Percentiles rank a stretch among this genome's conserved stretches.
These are phyloP conservation scores for Patella depressa DNA, from an alignment of 2,888 invertebrate species.

Conservation along the genomic window DNA sequence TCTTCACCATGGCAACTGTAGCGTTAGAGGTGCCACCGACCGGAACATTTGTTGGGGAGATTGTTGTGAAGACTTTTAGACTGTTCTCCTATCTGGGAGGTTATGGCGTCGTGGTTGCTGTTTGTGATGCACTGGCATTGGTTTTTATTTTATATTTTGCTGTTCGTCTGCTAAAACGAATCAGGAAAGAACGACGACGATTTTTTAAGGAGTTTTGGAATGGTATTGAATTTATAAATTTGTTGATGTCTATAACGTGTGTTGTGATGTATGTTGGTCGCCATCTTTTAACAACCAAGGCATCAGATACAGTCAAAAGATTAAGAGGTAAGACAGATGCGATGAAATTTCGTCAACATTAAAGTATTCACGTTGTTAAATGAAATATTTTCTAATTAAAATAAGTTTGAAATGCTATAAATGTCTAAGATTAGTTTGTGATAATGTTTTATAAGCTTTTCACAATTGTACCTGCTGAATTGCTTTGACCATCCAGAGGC, in stretches of 20 bases:
- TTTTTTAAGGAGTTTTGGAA: constrained; percentile 56
- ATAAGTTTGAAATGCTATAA: too few species aligned
- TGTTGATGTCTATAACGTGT: constrained; percentile 43
- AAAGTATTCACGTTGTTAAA: too few species aligned
- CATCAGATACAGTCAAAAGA: constrained; percentile 43
- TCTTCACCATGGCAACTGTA: constrained; percentile 47
- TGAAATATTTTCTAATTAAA: too few species aligned
- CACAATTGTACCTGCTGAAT: too few species aligned
- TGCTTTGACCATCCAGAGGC: too few species aligned
- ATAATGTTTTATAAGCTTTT: too few species aligned
- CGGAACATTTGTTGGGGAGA: constrained; percentile 37
- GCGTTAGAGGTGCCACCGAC: constrained; percentile 51
- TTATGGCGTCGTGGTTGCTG: constrained; percentile 46
- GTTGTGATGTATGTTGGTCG: constrained; percentile 51
- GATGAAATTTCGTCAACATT: too few species aligned
- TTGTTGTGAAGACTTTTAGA: constrained; percentile 46
- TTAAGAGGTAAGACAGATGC: constrained; percentile 42
- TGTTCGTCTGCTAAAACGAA: constrained; percentile 40
- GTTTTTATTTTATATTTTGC: constrained; percentile 46
- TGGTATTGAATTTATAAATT: constrained; percentile 44
- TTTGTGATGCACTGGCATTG: constrained; percentile 46
- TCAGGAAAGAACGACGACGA: constrained; percentile 34
- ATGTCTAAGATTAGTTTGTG: too few species aligned
- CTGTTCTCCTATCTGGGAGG: constrained; percentile 53
- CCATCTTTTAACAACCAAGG: constrained; percentile 50